Conservation (phyloP, 2,888 invertebrate genomes). For the Apomyelois bistriatella region DNA sequence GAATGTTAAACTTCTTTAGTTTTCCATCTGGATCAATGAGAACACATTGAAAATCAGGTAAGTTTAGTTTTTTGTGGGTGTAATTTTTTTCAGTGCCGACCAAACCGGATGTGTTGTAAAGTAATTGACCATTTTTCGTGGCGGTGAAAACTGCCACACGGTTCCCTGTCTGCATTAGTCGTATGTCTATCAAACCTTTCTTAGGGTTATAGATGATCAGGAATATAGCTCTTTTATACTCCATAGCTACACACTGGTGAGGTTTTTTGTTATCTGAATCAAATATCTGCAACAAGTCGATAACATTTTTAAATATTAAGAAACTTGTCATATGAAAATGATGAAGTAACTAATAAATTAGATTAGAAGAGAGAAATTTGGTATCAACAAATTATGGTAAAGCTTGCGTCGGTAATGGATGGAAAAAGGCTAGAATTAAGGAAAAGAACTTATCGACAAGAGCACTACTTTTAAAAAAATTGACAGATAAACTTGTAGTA, state of each 20-base stretch:
- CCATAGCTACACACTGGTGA: constrained; percentile 60
- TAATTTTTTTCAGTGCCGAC: constrained; percentile 84
- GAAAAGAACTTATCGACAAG: no score
- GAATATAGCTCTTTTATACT: constrained; percentile 86
- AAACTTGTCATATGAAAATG: no score
- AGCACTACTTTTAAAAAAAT: no score
- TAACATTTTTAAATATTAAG: no score
- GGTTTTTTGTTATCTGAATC: constrained; percentile 66
- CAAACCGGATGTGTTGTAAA: constrained; percentile 90
- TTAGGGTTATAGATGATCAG: constrained; percentile 96
- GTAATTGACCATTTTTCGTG: constrained; percentile 88
- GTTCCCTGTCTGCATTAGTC: constrained; percentile 93
- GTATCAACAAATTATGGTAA: no score
- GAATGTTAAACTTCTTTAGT: constrained; percentile 90
- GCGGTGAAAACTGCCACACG: constrained; percentile 95
- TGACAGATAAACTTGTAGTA: no score
- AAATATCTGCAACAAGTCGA: constrained; percentile 48
- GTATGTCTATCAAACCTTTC: constrained; percentile 95
- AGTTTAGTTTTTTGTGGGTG: constrained; percentile 77
- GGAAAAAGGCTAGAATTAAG: no score
- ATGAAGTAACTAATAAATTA: no score
- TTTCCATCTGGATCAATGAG: constrained; percentile 91
- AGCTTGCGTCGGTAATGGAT: no score
- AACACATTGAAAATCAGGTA: constrained; percentile 85
- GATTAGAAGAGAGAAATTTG: no score